Evolutionary conservation across 2,888 invertebrate genomes (phyloP), one percentile per base, ranked within the genome.

Genomic region (Ophonus ardosiacus): DNA sequence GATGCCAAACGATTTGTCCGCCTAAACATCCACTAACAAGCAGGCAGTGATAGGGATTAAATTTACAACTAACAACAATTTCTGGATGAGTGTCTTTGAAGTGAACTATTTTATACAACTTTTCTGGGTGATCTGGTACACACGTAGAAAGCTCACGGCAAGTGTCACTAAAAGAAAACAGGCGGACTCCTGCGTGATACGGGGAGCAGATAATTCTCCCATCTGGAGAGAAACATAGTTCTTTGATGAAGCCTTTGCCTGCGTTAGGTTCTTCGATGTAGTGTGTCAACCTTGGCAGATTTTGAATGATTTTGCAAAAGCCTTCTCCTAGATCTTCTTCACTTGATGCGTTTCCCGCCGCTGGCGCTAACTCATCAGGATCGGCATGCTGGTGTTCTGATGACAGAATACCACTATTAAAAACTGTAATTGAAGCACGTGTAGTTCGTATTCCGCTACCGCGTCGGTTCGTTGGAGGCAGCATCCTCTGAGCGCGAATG

Each of bases 181-280:
- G 92, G n/a, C 98, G 93, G 86, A 98, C 94, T 40, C 98, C 98
- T 88, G 94, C 95, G 0, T 95, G 96, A 90, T 95, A 98, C 0
- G 98, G 98, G 0, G 98, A 98, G 89, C 97, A 97, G 38, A 98
- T 95, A 8, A 98, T 92, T 78, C 98, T 93, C 0, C 98, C 98
- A 90, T 98, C 98, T 0, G 96, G 93, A 0, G 98, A 98, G 91
- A 97, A 98, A 88, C 97, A 97, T 68, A 97, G 92, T 90, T 98
- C 98, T 92, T 98, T 98, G 84, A 98, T 98, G 88, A 96, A 98
- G 0, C 98, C 98, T 87, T 96, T 96, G 0, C 97, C 98, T 13
- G 96, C 96, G 89, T 97, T 98, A 0, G 97, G 96, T 90, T 98
- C 98, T 88, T 97, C 95, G 7, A 95, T 93, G 89, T 94, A 98